Conservation (phyloP, 2,888 invertebrate species). For the Taphrorychus bicolor region DNA sequence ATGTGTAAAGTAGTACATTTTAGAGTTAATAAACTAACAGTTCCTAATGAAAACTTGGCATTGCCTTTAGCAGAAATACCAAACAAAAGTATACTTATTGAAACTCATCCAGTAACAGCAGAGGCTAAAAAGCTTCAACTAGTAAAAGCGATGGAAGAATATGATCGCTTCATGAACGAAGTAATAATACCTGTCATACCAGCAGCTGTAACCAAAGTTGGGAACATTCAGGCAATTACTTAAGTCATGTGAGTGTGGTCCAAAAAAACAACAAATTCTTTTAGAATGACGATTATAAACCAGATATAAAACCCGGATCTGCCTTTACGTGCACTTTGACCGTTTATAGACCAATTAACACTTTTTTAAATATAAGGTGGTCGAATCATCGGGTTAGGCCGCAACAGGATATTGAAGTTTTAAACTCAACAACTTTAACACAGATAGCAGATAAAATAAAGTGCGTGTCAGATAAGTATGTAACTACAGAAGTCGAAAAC, state of each 20-base stretch:
- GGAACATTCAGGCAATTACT: no score
- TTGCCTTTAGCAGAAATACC: conserved; percentile 23
- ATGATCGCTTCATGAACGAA: neutral
- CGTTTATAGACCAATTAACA: conserved; percentile 47
- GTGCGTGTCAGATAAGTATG: conserved; percentile 74
- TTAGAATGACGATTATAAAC: neutral
- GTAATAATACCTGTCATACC: neutral
- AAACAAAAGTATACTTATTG: neutral
- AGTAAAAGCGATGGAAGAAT: conserved; percentile 8
- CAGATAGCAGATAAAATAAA: conserved; percentile 76
- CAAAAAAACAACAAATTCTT: no score
- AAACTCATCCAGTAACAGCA: conserved; percentile 17
- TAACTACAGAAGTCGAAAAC: conserved; percentile 64
- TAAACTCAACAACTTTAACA: conserved; percentile 74
- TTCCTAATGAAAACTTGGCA: conserved; percentile 15
- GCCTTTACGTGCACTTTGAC: conserved; percentile 47
- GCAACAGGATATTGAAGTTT: conserved; percentile 52
- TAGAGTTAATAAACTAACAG: conserved; percentile 25
- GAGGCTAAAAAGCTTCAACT: conserved; percentile 28
- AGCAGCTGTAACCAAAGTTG: no score
- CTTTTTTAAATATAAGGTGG: conserved; percentile 40
- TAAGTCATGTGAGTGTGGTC: no score
- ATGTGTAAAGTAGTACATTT: neutral
- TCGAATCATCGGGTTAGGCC: conserved; percentile 54
- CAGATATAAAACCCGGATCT: conserved; percentile 45